Evolutionary conservation across 1,140 invertebrate species (phyloP).

Genomic region (Pseudoatta argentina): DNA sequence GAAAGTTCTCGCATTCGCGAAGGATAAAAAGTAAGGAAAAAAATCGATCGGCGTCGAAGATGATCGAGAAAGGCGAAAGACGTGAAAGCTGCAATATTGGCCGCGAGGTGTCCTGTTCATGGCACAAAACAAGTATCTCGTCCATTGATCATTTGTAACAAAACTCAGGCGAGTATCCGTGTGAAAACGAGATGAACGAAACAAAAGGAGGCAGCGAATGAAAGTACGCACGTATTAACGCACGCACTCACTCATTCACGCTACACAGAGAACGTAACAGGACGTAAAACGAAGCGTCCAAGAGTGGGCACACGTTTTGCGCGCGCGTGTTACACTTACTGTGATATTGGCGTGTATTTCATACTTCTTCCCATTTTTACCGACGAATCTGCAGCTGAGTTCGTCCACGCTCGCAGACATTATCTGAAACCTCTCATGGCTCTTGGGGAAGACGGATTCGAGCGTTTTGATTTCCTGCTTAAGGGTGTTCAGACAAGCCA

Average conservation of each 20-base stretch:
- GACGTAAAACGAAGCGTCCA: background rate
- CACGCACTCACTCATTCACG: background rate
- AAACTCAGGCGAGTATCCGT: no score
- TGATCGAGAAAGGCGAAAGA: slow-evolving; percentile 22
- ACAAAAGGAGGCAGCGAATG: slow-evolving; percentile 16
- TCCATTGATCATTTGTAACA: no score
- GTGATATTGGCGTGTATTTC: slow-evolving; percentile 99
- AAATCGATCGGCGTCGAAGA: slow-evolving; percentile 70
- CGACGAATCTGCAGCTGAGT: slow-evolving; percentile 98
- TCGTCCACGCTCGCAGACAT: slow-evolving; percentile 99
- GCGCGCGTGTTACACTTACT: slow-evolving; percentile 88
- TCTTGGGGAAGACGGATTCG: slow-evolving; percentile 97
- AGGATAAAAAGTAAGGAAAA: slow-evolving; percentile 30
- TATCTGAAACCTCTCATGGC: slow-evolving; percentile 98
- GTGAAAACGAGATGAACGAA: background rate
- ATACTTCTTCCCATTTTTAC: slow-evolving; percentile 97
- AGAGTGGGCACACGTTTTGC: background rate
- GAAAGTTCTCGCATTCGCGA: slow-evolving; percentile 27
- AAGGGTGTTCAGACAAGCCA: slow-evolving; percentile 99
- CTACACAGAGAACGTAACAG: no score
- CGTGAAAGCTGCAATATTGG: no score
- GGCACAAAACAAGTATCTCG: slow-evolving; percentile 55
- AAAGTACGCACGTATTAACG: background rate
- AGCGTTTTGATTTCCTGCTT: slow-evolving; percentile 99
- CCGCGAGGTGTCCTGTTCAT: background rate